These are phyloP conservation scores for Pseudocheirus occidentalis DNA, from an alignment of 2,797 vertebrate species.

Conservation along the genomic window DNA sequence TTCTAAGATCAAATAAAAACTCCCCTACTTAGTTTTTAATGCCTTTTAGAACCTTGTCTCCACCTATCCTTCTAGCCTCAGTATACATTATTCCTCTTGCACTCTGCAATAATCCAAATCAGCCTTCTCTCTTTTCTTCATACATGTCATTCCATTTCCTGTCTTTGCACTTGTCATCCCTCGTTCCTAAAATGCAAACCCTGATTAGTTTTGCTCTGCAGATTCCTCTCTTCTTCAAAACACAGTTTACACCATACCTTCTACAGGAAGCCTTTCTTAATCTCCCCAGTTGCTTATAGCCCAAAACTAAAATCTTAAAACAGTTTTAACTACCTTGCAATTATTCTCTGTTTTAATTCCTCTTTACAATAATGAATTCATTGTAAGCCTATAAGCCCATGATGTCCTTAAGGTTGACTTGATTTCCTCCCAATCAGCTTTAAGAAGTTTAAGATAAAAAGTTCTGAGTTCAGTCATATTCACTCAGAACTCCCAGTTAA, in stretches of 20 bases:
- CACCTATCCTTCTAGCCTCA: not conserved
- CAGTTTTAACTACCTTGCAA: not conserved
- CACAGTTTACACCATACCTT: not conserved
- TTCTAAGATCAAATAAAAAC: not conserved
- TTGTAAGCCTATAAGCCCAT: not conserved
- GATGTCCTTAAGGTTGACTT: not conserved
- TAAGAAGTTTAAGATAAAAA: not conserved
- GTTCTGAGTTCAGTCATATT: not conserved
- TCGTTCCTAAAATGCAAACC: not conserved
- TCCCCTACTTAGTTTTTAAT: not conserved
- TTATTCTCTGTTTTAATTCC: not conserved
- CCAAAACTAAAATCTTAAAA: not conserved
- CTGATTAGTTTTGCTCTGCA: not conserved
- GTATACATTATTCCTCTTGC: not conserved
- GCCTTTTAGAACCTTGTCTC: not conserved
- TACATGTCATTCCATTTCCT: not conserved
- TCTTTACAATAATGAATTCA: not conserved
- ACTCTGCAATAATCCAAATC: not conserved
- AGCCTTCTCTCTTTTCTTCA: not conserved
- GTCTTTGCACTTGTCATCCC: not conserved
- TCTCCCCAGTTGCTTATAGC: not conserved
- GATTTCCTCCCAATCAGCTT: not conserved
- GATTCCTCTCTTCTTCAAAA: not conserved
- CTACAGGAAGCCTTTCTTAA: not conserved
- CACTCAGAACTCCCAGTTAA: not conserved